Base-by-base conservation (phyloP, 2,888 invertebrate species). In the Ornithoptera alexandrae region DNA sequence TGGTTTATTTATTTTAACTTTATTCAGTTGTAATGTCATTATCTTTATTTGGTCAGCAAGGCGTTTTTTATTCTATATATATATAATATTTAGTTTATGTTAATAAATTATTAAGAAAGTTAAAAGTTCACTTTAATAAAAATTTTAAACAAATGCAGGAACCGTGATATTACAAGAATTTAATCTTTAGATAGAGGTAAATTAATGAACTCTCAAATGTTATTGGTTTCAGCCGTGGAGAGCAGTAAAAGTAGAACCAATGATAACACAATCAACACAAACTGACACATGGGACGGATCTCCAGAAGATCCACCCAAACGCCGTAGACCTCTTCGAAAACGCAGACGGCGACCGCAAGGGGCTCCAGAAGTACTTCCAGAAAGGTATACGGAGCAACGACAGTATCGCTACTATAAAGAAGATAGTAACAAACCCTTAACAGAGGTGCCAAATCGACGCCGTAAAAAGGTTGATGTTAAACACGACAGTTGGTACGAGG, bases 301-400 rank as follows among this genome's bases (percentile, higher is more conserved):
- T 4, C 78, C 82, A 39, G 88, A 87, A 42, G 86, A 87, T 69
- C 78, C 80, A 0, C 85, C 88, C 7, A 89, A 90, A 77, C 86
- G 93, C 7, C 85, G 94, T 56, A 85, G 93, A 74, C 79, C 88
- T 15, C 85, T 85, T 2, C 91, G 94, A 17, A 95, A 95, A 85
- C 92, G 95, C 69, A 95, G 94, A 84, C 90, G 94, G 69, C 90
- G 94, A 62, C 95, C 94, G n/a, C 90, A 92, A 68, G 69, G 74
- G 6, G 73, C 80, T 12, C 73, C 76, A 22, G 86, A 85, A 63
- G 75, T 77, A 61, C 76, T 81, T 30, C 78, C 80, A 71, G 85
- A 86, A 66, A 78, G 79, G 74, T 79, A 81, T 68, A 75, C 78
- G 15, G 84, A 86, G 60, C 78, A 50, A 71, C 73, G 59, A 65